Conservation (phyloP, 2,888 invertebrate species). For the Mesorhabditis spiculigera region DNA sequence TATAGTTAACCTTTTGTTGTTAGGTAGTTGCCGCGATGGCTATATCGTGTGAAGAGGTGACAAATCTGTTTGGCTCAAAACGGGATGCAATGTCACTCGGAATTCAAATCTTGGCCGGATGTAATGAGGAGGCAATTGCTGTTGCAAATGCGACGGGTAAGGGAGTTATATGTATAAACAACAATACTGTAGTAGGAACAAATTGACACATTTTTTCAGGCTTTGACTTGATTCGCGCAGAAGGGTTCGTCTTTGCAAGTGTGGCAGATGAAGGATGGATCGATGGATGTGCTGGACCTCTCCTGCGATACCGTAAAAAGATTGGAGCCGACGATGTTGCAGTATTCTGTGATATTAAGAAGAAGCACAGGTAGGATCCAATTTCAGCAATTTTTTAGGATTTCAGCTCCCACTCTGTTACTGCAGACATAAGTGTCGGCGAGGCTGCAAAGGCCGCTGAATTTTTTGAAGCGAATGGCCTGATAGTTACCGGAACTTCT, state of each 20-base stretch:
- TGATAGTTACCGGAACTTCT: slow-evolving; percentile 72
- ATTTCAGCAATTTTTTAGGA: not conserved
- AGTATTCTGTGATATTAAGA: slow-evolving; percentile 78
- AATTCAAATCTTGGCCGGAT: slow-evolving; percentile 72
- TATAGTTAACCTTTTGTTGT: not conserved
- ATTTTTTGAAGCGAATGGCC: slow-evolving; percentile 75
- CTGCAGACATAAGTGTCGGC: slow-evolving; percentile 70
- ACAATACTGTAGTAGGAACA: not conserved
- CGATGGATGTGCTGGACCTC: slow-evolving; percentile 72
- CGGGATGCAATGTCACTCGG: slow-evolving; percentile 58
- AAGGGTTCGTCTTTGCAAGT: slow-evolving; percentile 76
- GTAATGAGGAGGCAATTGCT: slow-evolving; percentile 74
- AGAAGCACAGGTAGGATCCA: slow-evolving; percentile 71
- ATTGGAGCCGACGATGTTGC: slow-evolving; percentile 72
- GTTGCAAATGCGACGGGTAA: slow-evolving; percentile 70
- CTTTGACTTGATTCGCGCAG: slow-evolving; percentile 70
- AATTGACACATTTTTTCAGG: slow-evolving; percentile 28
- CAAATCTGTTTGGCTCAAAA: slow-evolving; percentile 14
- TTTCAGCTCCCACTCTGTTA: slow-evolving; percentile 73
- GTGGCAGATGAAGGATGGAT: slow-evolving; percentile 78
- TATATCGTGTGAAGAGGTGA: slow-evolving; percentile 23
- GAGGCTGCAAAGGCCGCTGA: slow-evolving; percentile 71
- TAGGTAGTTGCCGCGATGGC: slow-evolving; percentile 28
- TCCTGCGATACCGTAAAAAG: slow-evolving; percentile 71
- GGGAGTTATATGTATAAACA: not conserved